Percentiles rank a stretch among this genome's conserved stretches.
Evolutionary conservation across 2,797 vertebrate genomes (phyloP).

Genomic region (Naso thynnoides): DNA sequence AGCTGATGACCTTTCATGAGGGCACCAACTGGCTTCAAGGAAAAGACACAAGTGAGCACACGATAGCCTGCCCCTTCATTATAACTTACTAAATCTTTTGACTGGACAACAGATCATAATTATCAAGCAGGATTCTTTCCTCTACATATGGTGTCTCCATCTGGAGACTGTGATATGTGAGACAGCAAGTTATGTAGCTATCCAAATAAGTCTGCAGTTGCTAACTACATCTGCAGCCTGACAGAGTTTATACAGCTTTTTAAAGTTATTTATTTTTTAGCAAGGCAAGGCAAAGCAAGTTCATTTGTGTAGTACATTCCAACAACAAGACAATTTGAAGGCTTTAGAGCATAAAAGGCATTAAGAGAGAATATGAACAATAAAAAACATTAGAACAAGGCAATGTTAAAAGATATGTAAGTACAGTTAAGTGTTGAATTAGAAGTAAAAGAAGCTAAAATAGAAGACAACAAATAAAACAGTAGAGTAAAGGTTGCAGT

Average conservation of each 20-base stretch:
- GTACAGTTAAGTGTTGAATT: too few species aligned
- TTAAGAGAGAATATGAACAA: too few species aligned
- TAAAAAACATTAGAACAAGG: too few species aligned
- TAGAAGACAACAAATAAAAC: too few species aligned
- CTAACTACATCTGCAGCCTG: slow-evolving; percentile 34
- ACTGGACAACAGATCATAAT: slow-evolving; percentile 36
- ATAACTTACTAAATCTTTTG: slow-evolving; percentile 10
- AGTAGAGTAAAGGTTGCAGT: too few species aligned
- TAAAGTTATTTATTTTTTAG: too few species aligned
- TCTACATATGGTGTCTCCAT: slow-evolving; percentile 60
- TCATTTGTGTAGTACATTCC: too few species aligned
- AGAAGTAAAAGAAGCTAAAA: too few species aligned
- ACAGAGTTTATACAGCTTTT: slow-evolving; percentile 16
- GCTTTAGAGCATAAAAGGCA: too few species aligned
- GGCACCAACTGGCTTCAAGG: background rate
- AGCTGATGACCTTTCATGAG: background rate
- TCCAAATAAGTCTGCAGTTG: slow-evolving; percentile 21
- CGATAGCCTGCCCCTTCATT: background rate
- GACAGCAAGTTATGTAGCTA: slow-evolving; percentile 50
- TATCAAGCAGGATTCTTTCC: slow-evolving; percentile 37
- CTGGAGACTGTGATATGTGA: slow-evolving; percentile 46
- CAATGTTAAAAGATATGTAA: too few species aligned
- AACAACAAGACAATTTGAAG: too few species aligned
- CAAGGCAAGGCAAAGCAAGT: too few species aligned
- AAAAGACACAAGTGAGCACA: background rate